phyloP scores from a whole-genome alignment of 1,140 invertebrate genomes.

The Holcopasites calliopsidis region DNA sequence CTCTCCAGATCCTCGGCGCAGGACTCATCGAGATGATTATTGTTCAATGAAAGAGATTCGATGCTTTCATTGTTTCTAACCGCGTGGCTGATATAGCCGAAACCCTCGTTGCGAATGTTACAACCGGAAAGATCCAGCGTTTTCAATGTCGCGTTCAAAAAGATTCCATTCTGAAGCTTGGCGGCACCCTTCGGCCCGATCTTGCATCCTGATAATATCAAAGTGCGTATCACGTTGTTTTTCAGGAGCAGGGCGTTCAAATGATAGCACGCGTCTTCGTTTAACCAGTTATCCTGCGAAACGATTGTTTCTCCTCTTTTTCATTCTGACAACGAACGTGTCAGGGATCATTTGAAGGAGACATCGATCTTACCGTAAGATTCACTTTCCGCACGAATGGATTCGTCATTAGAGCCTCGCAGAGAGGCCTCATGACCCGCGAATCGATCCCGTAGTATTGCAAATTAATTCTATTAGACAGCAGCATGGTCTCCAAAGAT shows the following conservation, averaged over 20 bases:
- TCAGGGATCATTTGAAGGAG: no score
- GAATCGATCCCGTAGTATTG: conserved; percentile 76
- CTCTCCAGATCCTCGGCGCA: conserved; percentile 61
- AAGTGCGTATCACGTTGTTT: conserved; percentile 68
- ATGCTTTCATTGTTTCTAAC: conserved; percentile 61
- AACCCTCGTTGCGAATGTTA: conserved; percentile 74
- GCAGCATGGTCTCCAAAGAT: conserved; percentile 62
- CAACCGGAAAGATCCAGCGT: conserved; percentile 77
- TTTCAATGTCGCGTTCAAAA: conserved; percentile 57
- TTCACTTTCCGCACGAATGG: conserved; percentile 71
- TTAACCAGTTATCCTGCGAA: conserved; percentile 74
- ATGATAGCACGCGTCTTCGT: conserved; percentile 75
- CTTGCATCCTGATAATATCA: conserved; percentile 76
- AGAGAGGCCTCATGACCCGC: conserved; percentile 72
- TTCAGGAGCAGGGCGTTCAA: conserved; percentile 72
- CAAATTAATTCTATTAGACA: conserved; percentile 66
- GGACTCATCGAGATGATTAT: conserved; percentile 71
- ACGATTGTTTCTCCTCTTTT: neutral
- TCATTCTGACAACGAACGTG: no score
- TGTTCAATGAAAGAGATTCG: conserved; percentile 69
- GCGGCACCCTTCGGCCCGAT: conserved; percentile 72
- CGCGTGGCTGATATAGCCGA: conserved; percentile 67
- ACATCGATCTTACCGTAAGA: conserved; percentile 65
- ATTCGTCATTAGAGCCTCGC: conserved; percentile 72
- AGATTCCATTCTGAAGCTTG: conserved; percentile 69